Percentiles rank a stretch among this genome's conserved stretches.
Conservation (phyloP, 2,888 invertebrate species). For the Venusia cambrica region DNA sequence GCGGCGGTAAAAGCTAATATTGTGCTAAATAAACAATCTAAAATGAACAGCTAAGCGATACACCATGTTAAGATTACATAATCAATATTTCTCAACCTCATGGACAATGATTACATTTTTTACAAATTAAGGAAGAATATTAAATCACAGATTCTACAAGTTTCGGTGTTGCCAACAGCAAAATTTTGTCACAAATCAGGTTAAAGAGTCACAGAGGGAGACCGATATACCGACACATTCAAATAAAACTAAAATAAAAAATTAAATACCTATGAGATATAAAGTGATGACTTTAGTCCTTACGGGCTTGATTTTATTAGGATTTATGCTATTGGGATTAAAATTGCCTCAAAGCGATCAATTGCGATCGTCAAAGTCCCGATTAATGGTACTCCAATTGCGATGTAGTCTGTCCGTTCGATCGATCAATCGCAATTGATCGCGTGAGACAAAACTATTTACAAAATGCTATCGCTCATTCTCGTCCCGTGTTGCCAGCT, state of each 20-base stretch:
- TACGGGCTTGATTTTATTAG: conserved; percentile 58
- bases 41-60: conserved; percentile 51
- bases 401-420: no score
- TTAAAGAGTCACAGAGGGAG: conserved; percentile 50
- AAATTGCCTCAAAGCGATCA: no score
- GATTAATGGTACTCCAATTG: no score
- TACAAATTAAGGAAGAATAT: conserved; percentile 42
- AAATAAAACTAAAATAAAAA: conserved; percentile 66
- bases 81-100: conserved; percentile 52
- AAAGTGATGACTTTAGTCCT: conserved; percentile 70
- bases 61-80: conserved; percentile 58
- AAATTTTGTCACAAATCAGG: conserved; percentile 32
- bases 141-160: conserved; percentile 50
- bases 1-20: conserved; percentile 48
- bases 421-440: no score
- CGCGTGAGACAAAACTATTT: no score
- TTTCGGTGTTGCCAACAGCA: conserved; percentile 46
- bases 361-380: no score
- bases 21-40: conserved; percentile 53
- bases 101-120: conserved; percentile 47
- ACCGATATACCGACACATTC: conserved; percentile 64
- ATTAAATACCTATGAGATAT: conserved; percentile 79
- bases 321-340: conserved; percentile 73
- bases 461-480: conserved; percentile 75
- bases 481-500: conserved; percentile 54